phyloP scores from a whole-genome alignment of 1,140 invertebrate genomes.

The Sarcophaga peregrina region DNA sequence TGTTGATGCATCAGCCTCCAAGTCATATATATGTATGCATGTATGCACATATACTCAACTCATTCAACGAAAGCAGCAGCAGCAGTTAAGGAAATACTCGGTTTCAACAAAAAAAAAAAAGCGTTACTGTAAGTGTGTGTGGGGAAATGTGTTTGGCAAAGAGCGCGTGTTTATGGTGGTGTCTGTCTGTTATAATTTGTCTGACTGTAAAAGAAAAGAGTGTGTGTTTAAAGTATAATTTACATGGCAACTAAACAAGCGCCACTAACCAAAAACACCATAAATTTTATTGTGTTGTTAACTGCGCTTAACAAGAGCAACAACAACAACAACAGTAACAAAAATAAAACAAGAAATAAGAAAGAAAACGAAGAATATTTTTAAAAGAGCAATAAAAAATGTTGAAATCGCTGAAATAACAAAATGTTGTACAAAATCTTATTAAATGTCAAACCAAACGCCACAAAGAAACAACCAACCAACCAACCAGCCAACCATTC shows the following conservation, averaged over 20 bases:
- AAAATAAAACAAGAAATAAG: background rate
- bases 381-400: conserved; percentile 1
- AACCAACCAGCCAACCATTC: no score
- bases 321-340: conserved; percentile 20
- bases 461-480: background rate
- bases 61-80: conserved; percentile 37
- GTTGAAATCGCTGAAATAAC: conserved; percentile 22
- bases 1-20: conserved; percentile 41
- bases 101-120: background rate
- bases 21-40: background rate
- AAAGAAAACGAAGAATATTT: no score
- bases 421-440: conserved; percentile 39
- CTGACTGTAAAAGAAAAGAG: no score
- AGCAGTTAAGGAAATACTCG: background rate
- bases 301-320: background rate
- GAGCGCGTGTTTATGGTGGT: no score
- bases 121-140: background rate
- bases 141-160: background rate
- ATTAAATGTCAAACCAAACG: conserved; percentile 35
- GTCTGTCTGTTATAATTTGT: no score
- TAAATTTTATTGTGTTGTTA: conserved; percentile 13
- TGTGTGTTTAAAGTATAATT: conserved; percentile 57
- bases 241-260: conserved; percentile 62
- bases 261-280: conserved; percentile 52
- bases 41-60: no score